phyloP scores from a whole-genome alignment of 2,888 invertebrate genomes.

The Lottia scabra region DNA sequence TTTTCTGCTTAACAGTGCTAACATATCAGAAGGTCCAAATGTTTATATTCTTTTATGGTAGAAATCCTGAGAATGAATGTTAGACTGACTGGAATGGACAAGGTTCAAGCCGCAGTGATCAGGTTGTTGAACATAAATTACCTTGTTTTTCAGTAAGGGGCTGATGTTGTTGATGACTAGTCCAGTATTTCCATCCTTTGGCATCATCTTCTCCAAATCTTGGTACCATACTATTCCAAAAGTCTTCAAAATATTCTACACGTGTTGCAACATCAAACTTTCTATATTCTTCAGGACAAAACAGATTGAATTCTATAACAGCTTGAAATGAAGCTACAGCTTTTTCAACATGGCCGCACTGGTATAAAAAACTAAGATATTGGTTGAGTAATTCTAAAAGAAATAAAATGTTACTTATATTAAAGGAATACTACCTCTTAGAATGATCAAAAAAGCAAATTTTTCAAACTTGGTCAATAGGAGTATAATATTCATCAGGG shows the following conservation, averaged over 20 bases:
- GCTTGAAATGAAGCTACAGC: constrained; percentile 69
- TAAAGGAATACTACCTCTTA: too few species aligned
- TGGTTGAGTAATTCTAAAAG: constrained; percentile 64
- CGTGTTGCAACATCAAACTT: constrained; percentile 46
- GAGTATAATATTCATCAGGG: too few species aligned
- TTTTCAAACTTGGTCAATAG: too few species aligned
- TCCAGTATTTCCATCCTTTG: constrained; percentile 65
- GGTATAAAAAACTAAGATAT: constrained; percentile 64
- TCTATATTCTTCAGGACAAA: constrained; percentile 52
- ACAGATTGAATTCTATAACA: constrained; percentile 69
- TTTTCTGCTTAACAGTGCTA: not conserved
- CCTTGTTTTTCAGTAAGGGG: not conserved
- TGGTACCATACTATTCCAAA: constrained; percentile 69
- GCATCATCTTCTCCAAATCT: constrained; percentile 68
- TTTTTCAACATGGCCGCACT: constrained; percentile 69
- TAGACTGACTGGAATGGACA: too few species aligned
- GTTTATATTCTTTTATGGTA: too few species aligned
- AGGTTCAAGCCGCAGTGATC: too few species aligned
- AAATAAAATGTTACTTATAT: not conserved
- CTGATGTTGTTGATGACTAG: constrained; percentile 28
- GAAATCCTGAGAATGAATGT: too few species aligned
- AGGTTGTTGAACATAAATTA: not conserved
- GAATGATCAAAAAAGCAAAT: too few species aligned
- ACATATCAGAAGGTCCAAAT: not conserved
- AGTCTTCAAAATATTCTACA: constrained; percentile 65